Evolutionary conservation across 2,113 vertebrate genomes (phyloP).

Genomic region (Upupa epops): DNA sequence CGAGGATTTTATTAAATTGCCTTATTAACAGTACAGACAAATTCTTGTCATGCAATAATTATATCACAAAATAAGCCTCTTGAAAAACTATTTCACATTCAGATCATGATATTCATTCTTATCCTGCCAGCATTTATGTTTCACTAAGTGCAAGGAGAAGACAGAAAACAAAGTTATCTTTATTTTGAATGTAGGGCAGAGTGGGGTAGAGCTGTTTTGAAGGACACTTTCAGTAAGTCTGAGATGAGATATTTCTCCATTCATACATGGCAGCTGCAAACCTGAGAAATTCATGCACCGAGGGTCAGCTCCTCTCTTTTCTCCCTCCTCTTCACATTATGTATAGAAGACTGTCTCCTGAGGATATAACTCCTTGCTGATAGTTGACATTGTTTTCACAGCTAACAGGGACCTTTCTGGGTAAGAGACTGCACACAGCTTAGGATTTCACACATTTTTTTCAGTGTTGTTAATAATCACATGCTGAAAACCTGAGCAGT

Average conservation of each 20-base stretch:
- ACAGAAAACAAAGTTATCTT: background rate
- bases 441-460: background rate
- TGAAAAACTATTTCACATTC: background rate
- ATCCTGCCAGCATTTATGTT: background rate
- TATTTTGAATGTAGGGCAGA: background rate
- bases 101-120: background rate
- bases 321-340: background rate
- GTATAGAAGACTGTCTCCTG: background rate
- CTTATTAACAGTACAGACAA: background rate
- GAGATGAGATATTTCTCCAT: background rate
- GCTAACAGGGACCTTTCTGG: background rate
- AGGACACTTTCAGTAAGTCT: background rate
- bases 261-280: background rate
- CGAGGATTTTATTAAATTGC: slow-evolving; percentile 9
- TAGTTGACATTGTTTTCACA: background rate
- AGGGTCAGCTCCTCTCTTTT: background rate
- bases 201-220: background rate
- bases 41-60: background rate
- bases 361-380: background rate
- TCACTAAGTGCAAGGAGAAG: background rate
- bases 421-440: background rate
- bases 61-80: slow-evolving; percentile 9
- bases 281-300: background rate
- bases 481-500: background rate
- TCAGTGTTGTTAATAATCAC: background rate